Base-by-base conservation (phyloP, 2,888 invertebrate species). In the Onthophagus sagittarius region DNA sequence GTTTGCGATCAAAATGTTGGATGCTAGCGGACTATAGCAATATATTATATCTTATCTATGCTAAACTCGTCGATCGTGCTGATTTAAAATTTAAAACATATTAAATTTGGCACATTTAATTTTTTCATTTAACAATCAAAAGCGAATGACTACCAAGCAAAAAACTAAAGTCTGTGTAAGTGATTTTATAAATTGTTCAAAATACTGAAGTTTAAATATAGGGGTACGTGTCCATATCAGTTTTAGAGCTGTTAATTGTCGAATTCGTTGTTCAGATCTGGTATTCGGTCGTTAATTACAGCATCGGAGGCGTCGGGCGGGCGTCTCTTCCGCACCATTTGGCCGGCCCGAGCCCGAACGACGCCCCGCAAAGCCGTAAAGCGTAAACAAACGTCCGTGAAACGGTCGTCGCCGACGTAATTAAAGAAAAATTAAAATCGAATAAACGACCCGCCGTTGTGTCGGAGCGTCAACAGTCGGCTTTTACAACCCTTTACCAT, bases 401-500 rank as follows among this genome's bases (percentile, higher is more conserved):
- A 53, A 53, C 39, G 39, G 39, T 11, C 39, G 11, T 53, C 39
- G 39, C 39, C 39, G 39, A 53, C 67, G 67, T 67, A 67, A 67
- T 67, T 67, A 67, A 67, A 67, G 67, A 67, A 67, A 67, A 67
- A 67, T 67, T 67, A 67, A 67, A 67, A 67, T 67, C 67, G 67
- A 67, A 67, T 67, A 67, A 67, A 67, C 67, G 63, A 14, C 3
- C 63, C 31, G 67, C 33, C 31, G 31, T 67, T 67, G 15, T 67
- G 67, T 32, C 67, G 31, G 67, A 31, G 31, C 67, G 33, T 33
- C 31, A 67, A 33, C 33, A 33, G 39, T 53, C 39, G 39, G 39
- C 39, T 76, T 76, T 77, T 78, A 77, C 77, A 78, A 78, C 78
- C 77, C 79, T 78, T 79, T 78, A 75, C 76, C 77, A 77, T 76